Conservation (phyloP, 1,140 invertebrate genomes). For the Pseudomyrmex cubaensis region DNA sequence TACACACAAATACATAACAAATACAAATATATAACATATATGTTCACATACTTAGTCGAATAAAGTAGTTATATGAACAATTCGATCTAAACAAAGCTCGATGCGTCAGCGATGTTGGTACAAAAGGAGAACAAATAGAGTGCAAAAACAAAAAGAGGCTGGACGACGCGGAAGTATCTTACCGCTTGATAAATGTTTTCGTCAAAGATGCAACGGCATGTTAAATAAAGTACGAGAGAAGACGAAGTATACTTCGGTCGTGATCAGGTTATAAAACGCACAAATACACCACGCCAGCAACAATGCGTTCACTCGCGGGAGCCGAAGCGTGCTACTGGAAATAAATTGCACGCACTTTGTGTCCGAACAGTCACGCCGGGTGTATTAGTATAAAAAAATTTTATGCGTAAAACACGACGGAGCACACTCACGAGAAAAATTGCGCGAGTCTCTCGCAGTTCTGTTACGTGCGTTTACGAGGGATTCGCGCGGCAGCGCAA, state of each 20-base stretch:
- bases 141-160: background rate
- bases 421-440: background rate
- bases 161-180: background rate
- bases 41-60: background rate
- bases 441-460: background rate
- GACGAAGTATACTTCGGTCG: slow-evolving; percentile 35
- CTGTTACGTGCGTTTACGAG: background rate
- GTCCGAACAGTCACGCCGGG: background rate
- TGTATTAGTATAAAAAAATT: slow-evolving; percentile 36
- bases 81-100: slow-evolving; percentile 6
- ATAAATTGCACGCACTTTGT: slow-evolving; percentile 40
- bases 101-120: background rate
- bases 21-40: too few species aligned
- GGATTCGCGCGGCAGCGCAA: background rate
- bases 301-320: background rate
- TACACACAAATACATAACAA: too few species aligned
- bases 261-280: slow-evolving; percentile 76
- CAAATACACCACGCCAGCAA: slow-evolving; percentile 45
- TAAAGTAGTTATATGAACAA: background rate
- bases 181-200: slow-evolving; percentile 66
- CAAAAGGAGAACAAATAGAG: background rate
- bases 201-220: slow-evolving; percentile 75
- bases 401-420: slow-evolving; percentile 57
- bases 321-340: slow-evolving; percentile 42
- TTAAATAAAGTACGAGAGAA: slow-evolving; percentile 56